These are phyloP conservation scores for Heliconius charithonia DNA, from an alignment of 2,888 invertebrate species.

Conservation along the genomic window DNA sequence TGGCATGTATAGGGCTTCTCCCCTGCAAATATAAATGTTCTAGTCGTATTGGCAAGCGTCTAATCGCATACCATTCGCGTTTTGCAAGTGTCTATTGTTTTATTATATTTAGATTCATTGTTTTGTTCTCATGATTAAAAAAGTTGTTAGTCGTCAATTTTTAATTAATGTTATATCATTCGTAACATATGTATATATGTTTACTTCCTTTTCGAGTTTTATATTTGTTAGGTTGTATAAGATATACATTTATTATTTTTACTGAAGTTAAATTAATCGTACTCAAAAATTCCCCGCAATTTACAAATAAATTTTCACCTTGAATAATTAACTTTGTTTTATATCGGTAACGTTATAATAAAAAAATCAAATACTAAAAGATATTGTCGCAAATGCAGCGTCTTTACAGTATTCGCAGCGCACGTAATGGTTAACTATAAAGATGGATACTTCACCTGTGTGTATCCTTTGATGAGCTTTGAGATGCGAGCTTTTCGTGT, in stretches of 20 bases:
- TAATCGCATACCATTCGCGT: conserved; percentile 25
- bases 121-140: neutral
- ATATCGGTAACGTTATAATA: neutral
- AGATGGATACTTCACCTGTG: conserved; percentile 87
- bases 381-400: conserved; percentile 18
- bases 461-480: conserved; percentile 99
- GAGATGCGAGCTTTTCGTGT: conserved; percentile 98
- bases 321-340: neutral
- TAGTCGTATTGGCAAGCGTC: conserved; percentile 6
- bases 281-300: neutral
- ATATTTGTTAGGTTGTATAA: neutral
- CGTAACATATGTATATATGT: neutral
- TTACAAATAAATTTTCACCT: neutral
- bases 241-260: neutral
- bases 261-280: neutral
- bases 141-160: neutral
- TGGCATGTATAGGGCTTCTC: conserved; percentile 99
- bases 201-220: neutral
- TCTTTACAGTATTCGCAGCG: conserved; percentile 40
- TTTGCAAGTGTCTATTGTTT: conserved; percentile 9
- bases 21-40: conserved; percentile 84
- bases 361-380: neutral
- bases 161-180: neutral
- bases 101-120: neutral
- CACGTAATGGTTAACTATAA: conserved; percentile 1